Percentiles rank a stretch among this genome's conserved stretches.
These are phyloP conservation scores for Nasua narica DNA, from an alignment of 2,797 vertebrate species.

Conservation along the genomic window DNA sequence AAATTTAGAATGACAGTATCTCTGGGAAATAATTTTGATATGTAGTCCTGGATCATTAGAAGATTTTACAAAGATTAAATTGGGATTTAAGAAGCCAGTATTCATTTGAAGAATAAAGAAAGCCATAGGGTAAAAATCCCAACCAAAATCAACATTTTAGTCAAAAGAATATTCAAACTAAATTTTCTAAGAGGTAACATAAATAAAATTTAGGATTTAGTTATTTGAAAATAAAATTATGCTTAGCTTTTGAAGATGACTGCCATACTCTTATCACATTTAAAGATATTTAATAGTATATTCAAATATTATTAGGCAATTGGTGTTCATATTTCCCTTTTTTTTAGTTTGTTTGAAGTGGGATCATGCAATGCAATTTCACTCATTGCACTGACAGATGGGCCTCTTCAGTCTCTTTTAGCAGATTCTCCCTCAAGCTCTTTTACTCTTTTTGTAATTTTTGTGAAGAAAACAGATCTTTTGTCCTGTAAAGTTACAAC, in stretches of 20 bases:
- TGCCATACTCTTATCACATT: background rate
- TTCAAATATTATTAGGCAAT: background rate
- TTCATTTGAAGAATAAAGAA: slow-evolving; percentile 3
- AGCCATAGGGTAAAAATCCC: background rate
- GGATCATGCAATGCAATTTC: background rate
- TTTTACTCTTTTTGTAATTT: background rate
- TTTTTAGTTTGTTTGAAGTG: background rate
- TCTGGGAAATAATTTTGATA: slow-evolving; percentile 56
- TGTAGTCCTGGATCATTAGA: slow-evolving; percentile 43
- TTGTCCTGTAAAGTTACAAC: background rate
- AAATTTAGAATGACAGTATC: slow-evolving; percentile 52
- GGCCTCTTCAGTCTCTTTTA: background rate
- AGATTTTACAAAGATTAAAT: slow-evolving; percentile 46
- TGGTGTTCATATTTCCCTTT: background rate
- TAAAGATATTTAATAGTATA: background rate
- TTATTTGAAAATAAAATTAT: slow-evolving; percentile 3
- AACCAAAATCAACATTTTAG: background rate
- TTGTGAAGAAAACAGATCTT: background rate
- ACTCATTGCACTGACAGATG: background rate
- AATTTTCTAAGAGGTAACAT: background rate
- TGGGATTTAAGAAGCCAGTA: slow-evolving; percentile 5
- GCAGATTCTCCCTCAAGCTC: background rate
- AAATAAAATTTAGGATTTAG: background rate
- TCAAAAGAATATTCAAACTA: background rate
- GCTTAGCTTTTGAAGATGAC: background rate